Evolutionary conservation across 2,888 invertebrate species (phyloP).

Genomic region (Schrankia costaestrigalis): DNA sequence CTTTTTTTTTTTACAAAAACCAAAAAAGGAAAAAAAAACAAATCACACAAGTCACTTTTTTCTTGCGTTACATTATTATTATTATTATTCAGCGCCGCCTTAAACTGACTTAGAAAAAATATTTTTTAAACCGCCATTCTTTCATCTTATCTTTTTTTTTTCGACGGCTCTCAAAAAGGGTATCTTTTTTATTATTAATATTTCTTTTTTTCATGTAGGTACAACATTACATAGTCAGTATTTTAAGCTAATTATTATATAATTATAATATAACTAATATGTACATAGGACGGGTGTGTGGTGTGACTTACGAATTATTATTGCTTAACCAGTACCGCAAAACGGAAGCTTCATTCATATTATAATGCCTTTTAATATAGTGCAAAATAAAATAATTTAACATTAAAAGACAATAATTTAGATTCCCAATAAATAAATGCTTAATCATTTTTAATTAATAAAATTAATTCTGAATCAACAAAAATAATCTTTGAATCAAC

Average conservation of each 20-base stretch:
- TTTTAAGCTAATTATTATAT: constrained; percentile 10
- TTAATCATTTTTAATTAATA: neutral
- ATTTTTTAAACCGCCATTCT: constrained; percentile 56
- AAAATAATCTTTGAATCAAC: no score
- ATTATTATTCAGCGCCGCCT: constrained; percentile 58
- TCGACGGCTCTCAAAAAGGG: constrained; percentile 35
- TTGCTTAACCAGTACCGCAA: constrained; percentile 17
- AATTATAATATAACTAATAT: constrained; percentile 22
- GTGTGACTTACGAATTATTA: no score
- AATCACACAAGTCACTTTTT: constrained; percentile 66
- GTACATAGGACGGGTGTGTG: no score
- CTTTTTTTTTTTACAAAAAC: constrained; percentile 64
- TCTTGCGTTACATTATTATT: constrained; percentile 63
- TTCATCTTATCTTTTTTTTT: constrained; percentile 32
- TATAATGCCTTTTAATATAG: neutral
- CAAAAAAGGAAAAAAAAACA: constrained; percentile 53
- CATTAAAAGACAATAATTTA: no score
- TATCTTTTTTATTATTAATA: constrained; percentile 29
- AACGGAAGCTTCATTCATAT: neutral
- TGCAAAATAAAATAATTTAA: neutral
- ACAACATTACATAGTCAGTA: constrained; percentile 14
- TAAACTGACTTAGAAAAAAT: constrained; percentile 68
- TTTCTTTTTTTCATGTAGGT: constrained; percentile 27
- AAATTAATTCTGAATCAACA: no score
- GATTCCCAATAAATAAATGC: neutral